These are phyloP conservation scores for Drosophila diplacantha DNA, from an alignment of 2,888 invertebrate species.

Conservation along the genomic window DNA sequence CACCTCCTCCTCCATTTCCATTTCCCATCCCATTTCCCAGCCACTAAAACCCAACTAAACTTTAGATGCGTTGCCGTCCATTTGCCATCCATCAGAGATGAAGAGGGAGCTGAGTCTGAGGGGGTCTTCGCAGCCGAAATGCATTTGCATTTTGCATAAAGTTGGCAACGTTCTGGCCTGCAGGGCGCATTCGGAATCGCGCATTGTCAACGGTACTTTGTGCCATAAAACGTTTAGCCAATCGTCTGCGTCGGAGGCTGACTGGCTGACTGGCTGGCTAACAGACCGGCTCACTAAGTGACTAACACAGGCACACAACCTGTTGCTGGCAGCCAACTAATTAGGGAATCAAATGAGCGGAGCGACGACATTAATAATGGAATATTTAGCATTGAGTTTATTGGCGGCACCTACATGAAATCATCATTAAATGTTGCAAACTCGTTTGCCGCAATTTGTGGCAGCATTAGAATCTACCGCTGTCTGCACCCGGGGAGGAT, in stretches of 20 bases:
- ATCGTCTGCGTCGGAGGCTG: conserved; percentile 37
- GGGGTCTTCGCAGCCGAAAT: conserved; percentile 42
- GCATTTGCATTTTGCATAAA: conserved; percentile 65
- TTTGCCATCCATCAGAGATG: conserved; percentile 58
- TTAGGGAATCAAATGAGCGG: conserved; percentile 64
- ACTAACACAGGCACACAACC: conserved; percentile 40
- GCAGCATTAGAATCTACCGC: conserved; percentile 45
- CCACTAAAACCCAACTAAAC: conserved; percentile 12
- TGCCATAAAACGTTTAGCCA: conserved; percentile 66
- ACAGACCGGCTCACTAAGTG: conserved; percentile 13
- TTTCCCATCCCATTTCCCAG: background rate
- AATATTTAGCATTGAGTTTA: conserved; percentile 70
- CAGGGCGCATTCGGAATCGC: conserved; percentile 51
- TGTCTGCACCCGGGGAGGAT: conserved; percentile 21
- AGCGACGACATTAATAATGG: conserved; percentile 60
- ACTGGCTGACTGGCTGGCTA: conserved; percentile 25
- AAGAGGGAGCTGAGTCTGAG: conserved; percentile 4
- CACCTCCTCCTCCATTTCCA: background rate
- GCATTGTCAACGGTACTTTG: conserved; percentile 65
- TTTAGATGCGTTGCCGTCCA: conserved; percentile 38
- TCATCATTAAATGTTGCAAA: conserved; percentile 64
- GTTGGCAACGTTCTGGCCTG: conserved; percentile 55
- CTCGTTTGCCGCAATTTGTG: conserved; percentile 68
- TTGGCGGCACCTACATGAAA: conserved; percentile 71
- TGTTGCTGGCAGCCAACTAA: conserved; percentile 60